Conservation (phyloP, 2,113 vertebrate genomes). For the Pterocles gutturalis region DNA sequence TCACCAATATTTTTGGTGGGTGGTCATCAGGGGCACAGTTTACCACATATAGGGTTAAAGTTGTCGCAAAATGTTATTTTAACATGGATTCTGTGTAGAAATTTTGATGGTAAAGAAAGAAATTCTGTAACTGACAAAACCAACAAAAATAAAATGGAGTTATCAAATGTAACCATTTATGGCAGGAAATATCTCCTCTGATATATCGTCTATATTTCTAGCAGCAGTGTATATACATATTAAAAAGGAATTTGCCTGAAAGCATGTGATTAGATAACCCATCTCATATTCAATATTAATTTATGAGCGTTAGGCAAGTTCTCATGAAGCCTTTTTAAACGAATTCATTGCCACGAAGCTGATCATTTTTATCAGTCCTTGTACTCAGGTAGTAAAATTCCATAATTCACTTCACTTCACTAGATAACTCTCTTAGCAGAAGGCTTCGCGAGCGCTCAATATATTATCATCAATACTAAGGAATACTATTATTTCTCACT, state of each 20-base stretch:
- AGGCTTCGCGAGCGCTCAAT: constrained; percentile 25
- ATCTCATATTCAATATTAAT: constrained; percentile 71
- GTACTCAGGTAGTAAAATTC: constrained; percentile 70
- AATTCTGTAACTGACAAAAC: not conserved
- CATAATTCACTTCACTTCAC: constrained; percentile 53
- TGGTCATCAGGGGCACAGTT: not conserved
- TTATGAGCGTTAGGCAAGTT: constrained; percentile 72
- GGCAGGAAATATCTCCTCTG: constrained; percentile 37
- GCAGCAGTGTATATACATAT: constrained; percentile 48
- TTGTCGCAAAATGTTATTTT: not conserved
- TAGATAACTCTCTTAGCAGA: constrained; percentile 59
- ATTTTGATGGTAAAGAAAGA: not conserved
- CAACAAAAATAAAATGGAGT: not conserved
- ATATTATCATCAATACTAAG: constrained; percentile 57
- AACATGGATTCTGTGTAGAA: not conserved
- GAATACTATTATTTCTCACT: constrained; percentile 63
- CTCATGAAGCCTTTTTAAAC: constrained; percentile 65
- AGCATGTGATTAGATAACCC: constrained; percentile 54
- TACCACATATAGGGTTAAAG: not conserved
- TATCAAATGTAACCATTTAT: not conserved
- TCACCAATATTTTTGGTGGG: not conserved
- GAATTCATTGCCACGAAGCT: constrained; percentile 51
- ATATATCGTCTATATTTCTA: constrained; percentile 11
- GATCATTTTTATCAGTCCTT: constrained; percentile 61
- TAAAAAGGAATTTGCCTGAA: constrained; percentile 68